Base-by-base conservation (phyloP, 2,113 vertebrate genomes). In the Calidris pugnax region DNA sequence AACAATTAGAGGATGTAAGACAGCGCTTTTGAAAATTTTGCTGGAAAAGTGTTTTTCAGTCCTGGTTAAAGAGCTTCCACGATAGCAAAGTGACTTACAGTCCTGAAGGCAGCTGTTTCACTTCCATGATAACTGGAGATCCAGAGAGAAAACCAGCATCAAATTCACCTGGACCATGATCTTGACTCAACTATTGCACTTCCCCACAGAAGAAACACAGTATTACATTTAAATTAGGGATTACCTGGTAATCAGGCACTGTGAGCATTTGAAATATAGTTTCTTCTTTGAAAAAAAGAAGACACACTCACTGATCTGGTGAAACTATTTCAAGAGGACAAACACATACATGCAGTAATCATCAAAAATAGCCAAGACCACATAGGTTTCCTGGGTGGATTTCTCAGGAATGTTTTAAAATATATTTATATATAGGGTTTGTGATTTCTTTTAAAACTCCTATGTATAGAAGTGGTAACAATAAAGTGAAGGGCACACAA, bases 391-490 rank as follows among this genome's bases (percentile, higher is more conserved):
- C 48, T 24, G n/a, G 16, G 0, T 1, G 27, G 56, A 67, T 74
- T 75, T 53, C 47, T 14, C 14, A 12, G 37, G 43, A 66, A 28
- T 5, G 5, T 22, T 68, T 37, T 47, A 57, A 9, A 6, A 4
- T 43, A 43, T 43, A 43, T 43, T 28, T 6, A 78, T 28, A 71
- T 6, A 14, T 0, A 27, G 2, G 19, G 4, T 12, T 62, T 7
- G 1, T 2, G 0, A 45, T 59, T 71, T 47, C 19, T 89, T 51
- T 43, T 7, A 24, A 5, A 28, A 8, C 9, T 7, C 12, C 6
- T 16, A 8, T 0, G 7, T 37, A 1, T 8, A 24, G 23, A 14
- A 20, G 6, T 7, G 22, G 4, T 45, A 53, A 47, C 47, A 63
- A 1, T 24, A 37, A 16, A 37, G 28, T 0, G 17, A 39, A 71